A percentile compares a stretch with the other conserved stretches of the same genome.
phyloP scores from a whole-genome alignment of 2,113 vertebrate genomes.

The Poeciliopsis turrubarensis region DNA sequence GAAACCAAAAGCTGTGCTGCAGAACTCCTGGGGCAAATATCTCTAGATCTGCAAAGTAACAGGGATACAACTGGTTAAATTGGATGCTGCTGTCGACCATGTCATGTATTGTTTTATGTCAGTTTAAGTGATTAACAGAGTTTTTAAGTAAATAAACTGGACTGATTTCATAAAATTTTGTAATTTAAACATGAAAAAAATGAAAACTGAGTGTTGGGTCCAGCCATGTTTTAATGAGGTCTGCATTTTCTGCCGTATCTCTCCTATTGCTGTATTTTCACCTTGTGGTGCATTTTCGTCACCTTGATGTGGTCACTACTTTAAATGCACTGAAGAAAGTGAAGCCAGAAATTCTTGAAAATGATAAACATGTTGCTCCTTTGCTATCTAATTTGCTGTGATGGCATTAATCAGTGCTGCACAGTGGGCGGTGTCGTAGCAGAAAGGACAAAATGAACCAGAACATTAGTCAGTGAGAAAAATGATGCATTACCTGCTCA shows the following conservation, averaged over 20 bases:
- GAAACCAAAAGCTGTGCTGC: too few relatives aligned
- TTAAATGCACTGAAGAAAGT: slow-evolving; percentile 48
- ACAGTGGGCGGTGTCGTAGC: slow-evolving; percentile 59
- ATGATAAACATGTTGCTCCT: slow-evolving; percentile 78
- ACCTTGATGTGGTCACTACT: slow-evolving; percentile 49
- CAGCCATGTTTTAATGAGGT: slow-evolving; percentile 55
- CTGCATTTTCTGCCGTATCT: slow-evolving; percentile 36
- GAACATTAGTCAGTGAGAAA: slow-evolving; percentile 73
- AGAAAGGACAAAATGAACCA: slow-evolving; percentile 73
- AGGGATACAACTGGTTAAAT: too few relatives aligned
- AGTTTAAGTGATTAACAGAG: too few relatives aligned
- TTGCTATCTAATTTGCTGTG: slow-evolving; percentile 75
- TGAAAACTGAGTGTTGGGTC: slow-evolving; percentile 44
- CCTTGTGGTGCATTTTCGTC: slow-evolving; percentile 41
- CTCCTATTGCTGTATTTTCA: slow-evolving; percentile 51
- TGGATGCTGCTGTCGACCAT: too few relatives aligned
- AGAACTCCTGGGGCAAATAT: too few relatives aligned
- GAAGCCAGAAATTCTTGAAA: slow-evolving; percentile 50
- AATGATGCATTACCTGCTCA: slow-evolving; percentile 71
- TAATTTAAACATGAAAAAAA: background rate
- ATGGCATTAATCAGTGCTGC: slow-evolving; percentile 77
- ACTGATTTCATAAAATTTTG: background rate
- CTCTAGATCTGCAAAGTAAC: too few relatives aligned
- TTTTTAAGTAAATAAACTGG: too few relatives aligned
- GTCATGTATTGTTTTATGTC: too few relatives aligned